Evolutionary conservation across 2,888 invertebrate genomes (phyloP).

Genomic region (Apotomis capreana): DNA sequence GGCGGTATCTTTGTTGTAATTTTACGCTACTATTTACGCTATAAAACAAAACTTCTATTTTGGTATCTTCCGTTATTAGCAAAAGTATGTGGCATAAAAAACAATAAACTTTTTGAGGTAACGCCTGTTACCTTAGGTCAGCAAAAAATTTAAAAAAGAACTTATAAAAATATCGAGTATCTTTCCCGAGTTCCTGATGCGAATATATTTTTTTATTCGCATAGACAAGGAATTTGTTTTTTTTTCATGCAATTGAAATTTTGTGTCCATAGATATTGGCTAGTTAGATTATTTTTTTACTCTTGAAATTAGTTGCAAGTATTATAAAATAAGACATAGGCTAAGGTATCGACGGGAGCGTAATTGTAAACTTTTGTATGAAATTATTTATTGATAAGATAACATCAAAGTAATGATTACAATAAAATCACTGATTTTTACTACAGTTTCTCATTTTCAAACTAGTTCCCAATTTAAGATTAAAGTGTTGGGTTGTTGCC

Average conservation of each 20-base stretch:
- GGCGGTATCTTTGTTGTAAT: background rate
- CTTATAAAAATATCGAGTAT: background rate
- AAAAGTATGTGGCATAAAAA: background rate
- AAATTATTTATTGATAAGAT: slow-evolving; percentile 70
- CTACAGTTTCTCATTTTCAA: slow-evolving; percentile 47
- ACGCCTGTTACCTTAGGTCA: background rate
- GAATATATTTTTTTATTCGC: slow-evolving; percentile 5
- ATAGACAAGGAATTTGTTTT: background rate
- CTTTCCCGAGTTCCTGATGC: background rate
- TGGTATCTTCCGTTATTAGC: no score
- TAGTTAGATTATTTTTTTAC: slow-evolving; percentile 64
- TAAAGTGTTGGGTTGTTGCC: no score
- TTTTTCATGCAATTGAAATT: background rate
- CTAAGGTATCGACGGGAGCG: slow-evolving; percentile 47
- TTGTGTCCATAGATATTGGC: slow-evolving; percentile 51
- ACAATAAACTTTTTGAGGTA: background rate
- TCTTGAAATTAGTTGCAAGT: slow-evolving; percentile 64
- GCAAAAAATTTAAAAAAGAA: no score
- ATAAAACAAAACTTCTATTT: no score
- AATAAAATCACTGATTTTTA: slow-evolving; percentile 68
- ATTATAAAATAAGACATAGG: slow-evolving; percentile 65
- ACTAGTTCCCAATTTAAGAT: background rate
- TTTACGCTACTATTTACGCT: no score
- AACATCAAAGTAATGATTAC: slow-evolving; percentile 62
- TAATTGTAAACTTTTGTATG: slow-evolving; percentile 72